These are phyloP conservation scores for Chrysina gloriosa DNA, from an alignment of 2,888 invertebrate species.

Conservation along the genomic window DNA sequence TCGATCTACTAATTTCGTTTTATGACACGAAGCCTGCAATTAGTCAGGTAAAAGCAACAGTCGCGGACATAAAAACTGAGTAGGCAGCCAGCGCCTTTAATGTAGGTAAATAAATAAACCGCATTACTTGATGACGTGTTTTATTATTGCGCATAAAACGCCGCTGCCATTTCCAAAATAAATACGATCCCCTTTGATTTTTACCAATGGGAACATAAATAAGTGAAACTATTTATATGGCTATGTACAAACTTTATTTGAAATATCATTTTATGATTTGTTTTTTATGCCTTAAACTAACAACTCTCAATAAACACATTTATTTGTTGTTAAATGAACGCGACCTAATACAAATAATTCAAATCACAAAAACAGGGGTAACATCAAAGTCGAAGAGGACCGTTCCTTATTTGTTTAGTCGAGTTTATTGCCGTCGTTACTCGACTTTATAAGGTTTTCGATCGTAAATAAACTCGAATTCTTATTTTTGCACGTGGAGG, in stretches of 20 bases:
- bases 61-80: slow-evolving; percentile 36
- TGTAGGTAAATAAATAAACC: slow-evolving; percentile 42
- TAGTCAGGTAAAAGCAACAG: slow-evolving; percentile 26
- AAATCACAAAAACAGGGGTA: slow-evolving; percentile 56
- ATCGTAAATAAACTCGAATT: slow-evolving; percentile 65
- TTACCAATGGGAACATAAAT: slow-evolving; percentile 23
- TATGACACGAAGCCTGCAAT: slow-evolving; percentile 26
- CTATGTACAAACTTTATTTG: slow-evolving; percentile 44
- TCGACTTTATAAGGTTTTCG: slow-evolving; percentile 64
- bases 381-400: slow-evolving; percentile 58
- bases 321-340: slow-evolving; percentile 42
- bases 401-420: slow-evolving; percentile 58
- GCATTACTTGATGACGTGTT: slow-evolving; percentile 40
- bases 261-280: slow-evolving; percentile 48
- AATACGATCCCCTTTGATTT: slow-evolving; percentile 41
- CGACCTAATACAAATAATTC: slow-evolving; percentile 58
- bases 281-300: slow-evolving; percentile 47
- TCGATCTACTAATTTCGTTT: not conserved
- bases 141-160: slow-evolving; percentile 42
- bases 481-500: slow-evolving; percentile 56
- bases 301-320: slow-evolving; percentile 42
- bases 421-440: slow-evolving; percentile 57
- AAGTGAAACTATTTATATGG: slow-evolving; percentile 39
- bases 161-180: slow-evolving; percentile 42
- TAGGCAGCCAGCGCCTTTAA: slow-evolving; percentile 40